phyloP scores from a whole-genome alignment of 2,888 invertebrate genomes.

The Ypsolopha sequella region DNA sequence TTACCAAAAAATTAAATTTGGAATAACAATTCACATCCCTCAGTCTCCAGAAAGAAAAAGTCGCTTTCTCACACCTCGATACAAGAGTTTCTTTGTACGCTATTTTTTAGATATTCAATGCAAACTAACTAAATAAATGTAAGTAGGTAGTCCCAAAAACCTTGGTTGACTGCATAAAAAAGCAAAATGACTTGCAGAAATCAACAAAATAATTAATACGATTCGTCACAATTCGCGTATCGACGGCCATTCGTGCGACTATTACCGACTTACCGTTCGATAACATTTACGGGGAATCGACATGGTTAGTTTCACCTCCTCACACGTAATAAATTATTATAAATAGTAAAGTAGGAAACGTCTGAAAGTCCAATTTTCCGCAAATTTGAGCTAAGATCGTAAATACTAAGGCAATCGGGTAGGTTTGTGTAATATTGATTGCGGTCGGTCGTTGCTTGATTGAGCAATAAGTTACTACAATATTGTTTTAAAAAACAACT shows the following conservation, averaged over 20 bases:
- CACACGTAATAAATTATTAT: constrained; percentile 63
- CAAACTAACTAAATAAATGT: no score
- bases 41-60: no score
- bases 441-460: background rate
- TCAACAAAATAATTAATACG: constrained; percentile 43
- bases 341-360: constrained; percentile 48
- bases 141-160: no score
- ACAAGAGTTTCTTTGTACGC: no score
- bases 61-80: no score
- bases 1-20: no score
- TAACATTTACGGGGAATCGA: constrained; percentile 58
- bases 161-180: no score
- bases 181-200: background rate
- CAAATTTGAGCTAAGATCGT: constrained; percentile 59
- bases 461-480: no score
- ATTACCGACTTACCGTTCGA: constrained; percentile 51
- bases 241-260: constrained; percentile 46
- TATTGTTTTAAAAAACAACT: no score
- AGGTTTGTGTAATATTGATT: constrained; percentile 15
- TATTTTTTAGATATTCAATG: no score
- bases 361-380: constrained; percentile 61
- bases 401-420: constrained; percentile 23
- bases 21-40: no score
- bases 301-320: constrained; percentile 64
- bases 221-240: constrained; percentile 52